These are phyloP conservation scores for Harpalus rufipes DNA, from an alignment of 2,888 invertebrate species.

Conservation along the genomic window DNA sequence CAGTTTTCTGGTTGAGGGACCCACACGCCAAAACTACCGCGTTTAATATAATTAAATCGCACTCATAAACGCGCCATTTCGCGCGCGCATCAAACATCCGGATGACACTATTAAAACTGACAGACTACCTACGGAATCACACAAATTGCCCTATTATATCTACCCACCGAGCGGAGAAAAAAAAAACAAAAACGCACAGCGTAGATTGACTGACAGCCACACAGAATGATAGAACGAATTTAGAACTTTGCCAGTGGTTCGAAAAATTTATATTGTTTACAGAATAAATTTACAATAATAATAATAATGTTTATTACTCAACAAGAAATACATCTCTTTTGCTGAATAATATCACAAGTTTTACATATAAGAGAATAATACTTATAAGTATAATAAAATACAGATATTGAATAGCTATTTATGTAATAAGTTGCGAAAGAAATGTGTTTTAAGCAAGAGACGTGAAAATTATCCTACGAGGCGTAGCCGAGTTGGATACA, in stretches of 20 bases:
- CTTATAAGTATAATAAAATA: no score
- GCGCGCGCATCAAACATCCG: conserved; percentile 38
- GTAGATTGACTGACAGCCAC: background rate
- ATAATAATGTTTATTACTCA: no score
- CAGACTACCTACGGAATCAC: conserved; percentile 15
- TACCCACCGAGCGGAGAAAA: conserved; percentile 35
- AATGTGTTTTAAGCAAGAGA: no score
- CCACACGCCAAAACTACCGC: conserved; percentile 18
- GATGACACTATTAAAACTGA: conserved; percentile 60
- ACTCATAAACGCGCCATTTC: conserved; percentile 59
- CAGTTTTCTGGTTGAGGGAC: conserved; percentile 62
- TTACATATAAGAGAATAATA: no score
- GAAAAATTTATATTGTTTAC: no score
- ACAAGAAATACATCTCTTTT: no score
- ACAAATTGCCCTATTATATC: conserved; percentile 55
- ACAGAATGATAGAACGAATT: background rate
- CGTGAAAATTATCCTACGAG: no score
- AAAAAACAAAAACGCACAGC: background rate
- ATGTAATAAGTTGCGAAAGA: no score
- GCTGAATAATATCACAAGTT: no score
- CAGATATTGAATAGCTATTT: no score
- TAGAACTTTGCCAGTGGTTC: background rate
- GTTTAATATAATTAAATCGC: conserved; percentile 64
- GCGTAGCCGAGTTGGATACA: no score
- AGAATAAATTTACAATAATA: no score